These are phyloP conservation scores for Acronicta leporina DNA, from an alignment of 2,888 invertebrate species.

Conservation along the genomic window DNA sequence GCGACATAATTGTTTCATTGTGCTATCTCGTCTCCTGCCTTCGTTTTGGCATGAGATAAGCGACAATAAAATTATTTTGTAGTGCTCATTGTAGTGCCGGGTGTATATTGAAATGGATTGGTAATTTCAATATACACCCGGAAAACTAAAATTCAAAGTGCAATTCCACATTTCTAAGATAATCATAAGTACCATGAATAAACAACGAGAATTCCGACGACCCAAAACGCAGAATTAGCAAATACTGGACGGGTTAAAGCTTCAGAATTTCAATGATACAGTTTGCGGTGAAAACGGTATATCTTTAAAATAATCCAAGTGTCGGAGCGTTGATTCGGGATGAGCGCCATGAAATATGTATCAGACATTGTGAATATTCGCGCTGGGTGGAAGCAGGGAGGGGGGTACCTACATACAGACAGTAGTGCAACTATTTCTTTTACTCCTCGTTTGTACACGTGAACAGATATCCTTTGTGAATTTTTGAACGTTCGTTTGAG, in stretches of 20 bases:
- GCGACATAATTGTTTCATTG: no score
- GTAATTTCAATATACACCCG: no score
- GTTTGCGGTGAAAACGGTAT: conserved; percentile 49
- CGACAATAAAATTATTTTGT: no score
- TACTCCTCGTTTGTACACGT: conserved; percentile 14
- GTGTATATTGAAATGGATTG: no score
- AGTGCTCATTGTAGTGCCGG: no score
- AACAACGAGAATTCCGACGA: background rate
- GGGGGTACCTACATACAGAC: background rate
- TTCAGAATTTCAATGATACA: conserved; percentile 36
- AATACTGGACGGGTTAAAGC: conserved; percentile 16
- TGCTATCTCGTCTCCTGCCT: no score
- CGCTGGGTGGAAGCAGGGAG: conserved; percentile 15
- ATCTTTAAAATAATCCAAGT: conserved; percentile 62
- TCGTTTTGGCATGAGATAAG: no score
- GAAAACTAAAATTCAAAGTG: background rate
- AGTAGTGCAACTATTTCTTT: conserved; percentile 10
- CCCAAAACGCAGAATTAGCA: conserved; percentile 25
- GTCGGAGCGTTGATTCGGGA: conserved; percentile 55
- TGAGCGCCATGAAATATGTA: conserved; percentile 76
- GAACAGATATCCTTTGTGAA: conserved; percentile 31
- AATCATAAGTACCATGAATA: background rate
- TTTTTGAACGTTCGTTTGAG: conserved; percentile 28
- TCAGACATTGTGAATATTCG: conserved; percentile 74
- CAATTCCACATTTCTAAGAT: background rate